These are phyloP conservation scores for Protobothrops flavoviridis DNA, from an alignment of 2,113 vertebrate genomes.

Conservation along the genomic window DNA sequence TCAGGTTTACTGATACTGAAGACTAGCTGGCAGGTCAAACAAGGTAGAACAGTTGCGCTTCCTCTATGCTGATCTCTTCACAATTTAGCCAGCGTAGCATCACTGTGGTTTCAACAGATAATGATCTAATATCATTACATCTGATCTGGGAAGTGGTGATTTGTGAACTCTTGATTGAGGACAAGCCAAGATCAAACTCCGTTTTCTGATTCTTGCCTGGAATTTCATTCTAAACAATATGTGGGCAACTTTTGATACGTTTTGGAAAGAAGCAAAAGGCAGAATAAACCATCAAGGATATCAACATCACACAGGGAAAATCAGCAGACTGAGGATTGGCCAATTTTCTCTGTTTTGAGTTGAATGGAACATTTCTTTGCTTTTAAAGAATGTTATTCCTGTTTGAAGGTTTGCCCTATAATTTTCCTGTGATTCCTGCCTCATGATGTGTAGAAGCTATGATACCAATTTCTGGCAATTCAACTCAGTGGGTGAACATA, in stretches of 20 bases:
- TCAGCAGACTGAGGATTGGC: background rate
- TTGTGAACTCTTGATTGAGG: background rate
- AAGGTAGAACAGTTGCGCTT: background rate
- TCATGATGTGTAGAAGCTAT: background rate
- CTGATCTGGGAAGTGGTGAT: background rate
- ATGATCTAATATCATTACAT: background rate
- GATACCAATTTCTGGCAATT: background rate
- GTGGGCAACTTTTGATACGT: background rate
- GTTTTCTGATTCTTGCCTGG: background rate
- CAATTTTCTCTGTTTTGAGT: background rate
- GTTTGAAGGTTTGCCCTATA: background rate
- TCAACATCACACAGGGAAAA: background rate
- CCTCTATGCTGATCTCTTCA: background rate
- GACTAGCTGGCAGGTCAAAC: background rate
- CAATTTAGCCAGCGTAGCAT: background rate
- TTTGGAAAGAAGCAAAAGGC: background rate
- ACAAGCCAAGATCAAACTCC: background rate
- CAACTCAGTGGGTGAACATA: background rate
- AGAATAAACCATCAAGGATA: background rate
- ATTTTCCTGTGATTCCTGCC: background rate
- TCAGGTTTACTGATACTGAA: background rate
- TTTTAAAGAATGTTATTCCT: background rate
- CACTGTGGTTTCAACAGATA: background rate
- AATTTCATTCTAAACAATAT: background rate
- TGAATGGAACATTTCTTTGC: background rate